These are phyloP conservation scores for Nowickia ferox DNA, from an alignment of 2,888 invertebrate species.

Conservation along the genomic window DNA sequence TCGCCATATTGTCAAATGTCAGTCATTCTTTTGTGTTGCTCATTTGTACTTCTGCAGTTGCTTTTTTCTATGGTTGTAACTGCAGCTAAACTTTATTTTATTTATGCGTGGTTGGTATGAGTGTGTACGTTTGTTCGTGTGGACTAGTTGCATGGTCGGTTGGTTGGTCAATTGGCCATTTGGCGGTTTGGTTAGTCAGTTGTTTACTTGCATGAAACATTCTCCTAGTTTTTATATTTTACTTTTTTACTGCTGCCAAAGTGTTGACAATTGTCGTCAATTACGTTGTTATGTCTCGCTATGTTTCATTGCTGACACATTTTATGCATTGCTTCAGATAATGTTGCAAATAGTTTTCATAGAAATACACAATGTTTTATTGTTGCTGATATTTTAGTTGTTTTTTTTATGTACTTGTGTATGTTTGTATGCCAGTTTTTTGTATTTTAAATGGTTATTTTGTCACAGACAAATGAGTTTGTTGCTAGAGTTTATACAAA, in stretches of 20 bases:
- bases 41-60: constrained; percentile 66
- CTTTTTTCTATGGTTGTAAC: constrained; percentile 37
- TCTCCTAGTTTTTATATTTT: constrained; percentile 20
- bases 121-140: constrained; percentile 19
- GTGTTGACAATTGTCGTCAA: constrained; percentile 81
- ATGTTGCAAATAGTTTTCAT: constrained; percentile 70
- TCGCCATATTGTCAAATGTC: constrained; percentile 71
- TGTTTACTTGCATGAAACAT: constrained; percentile 49
- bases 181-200: constrained; percentile 33
- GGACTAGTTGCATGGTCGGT: constrained; percentile 37
- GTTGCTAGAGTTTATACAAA: constrained; percentile 61
- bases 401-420: constrained; percentile 6
- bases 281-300: constrained; percentile 78
- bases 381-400: constrained; percentile 33
- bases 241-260: constrained; percentile 71
- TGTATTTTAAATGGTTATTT: constrained; percentile 66
- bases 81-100: constrained; percentile 22
- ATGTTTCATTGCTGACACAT: constrained; percentile 72
- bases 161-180: constrained; percentile 2
- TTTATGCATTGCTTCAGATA: constrained; percentile 71
- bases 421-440: constrained; percentile 31
- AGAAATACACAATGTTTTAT: constrained; percentile 65
- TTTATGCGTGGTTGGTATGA: neutral
- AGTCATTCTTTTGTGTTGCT: constrained; percentile 70
- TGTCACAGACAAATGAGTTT: constrained; percentile 70